Evolutionary conservation across 2,797 vertebrate species (phyloP), one percentile per base, ranked within the genome.

Genomic region (Gymnopithys bicolor): DNA sequence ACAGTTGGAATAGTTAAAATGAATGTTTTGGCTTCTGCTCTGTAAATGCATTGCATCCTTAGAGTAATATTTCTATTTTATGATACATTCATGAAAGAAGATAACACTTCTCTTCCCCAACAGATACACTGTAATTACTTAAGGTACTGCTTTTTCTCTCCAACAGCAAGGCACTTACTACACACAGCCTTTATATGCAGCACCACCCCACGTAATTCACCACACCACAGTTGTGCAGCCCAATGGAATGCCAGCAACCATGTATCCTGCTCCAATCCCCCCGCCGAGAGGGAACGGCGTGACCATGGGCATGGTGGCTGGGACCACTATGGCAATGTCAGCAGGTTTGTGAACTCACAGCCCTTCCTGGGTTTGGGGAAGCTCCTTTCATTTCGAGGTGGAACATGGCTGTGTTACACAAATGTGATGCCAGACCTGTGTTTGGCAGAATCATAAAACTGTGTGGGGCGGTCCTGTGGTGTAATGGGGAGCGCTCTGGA

Each of bases 201-300:
- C 99, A 4, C 99, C 99, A 37, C 99, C 99, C 60, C 99, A 99
- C 79, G 99, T 99, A 97, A 99, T 99, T 95, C 99, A 99, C 97
- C 99, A 99, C 98, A 99, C 99, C 82, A 99, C 99, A 6, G 99
- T 99, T 97, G 99, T 99, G 96, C 99, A 99, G 97, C 99, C 99
- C 33, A 99, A 99, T 3, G 99, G 99, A 94, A 99, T 99, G 99
- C 99, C 99, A 19, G 98, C 99, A 2, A 98, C 99, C 3, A 99
- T 99, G 98, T 99, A 99, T 77, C 98, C 99, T 88, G 99, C 99
- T 23, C 98, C 97, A 2, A 98, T 99, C 88, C 98, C 97, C 3
- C 97, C 98, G 3, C 98, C 98, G 7, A 98, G 99, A 88, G 98
- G 97, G 78, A 99, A 98, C 0, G 98, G 99, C 9, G 98, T 99